Base-by-base conservation (phyloP, 2,888 invertebrate species). In the Habroteleia sp. region DNA sequence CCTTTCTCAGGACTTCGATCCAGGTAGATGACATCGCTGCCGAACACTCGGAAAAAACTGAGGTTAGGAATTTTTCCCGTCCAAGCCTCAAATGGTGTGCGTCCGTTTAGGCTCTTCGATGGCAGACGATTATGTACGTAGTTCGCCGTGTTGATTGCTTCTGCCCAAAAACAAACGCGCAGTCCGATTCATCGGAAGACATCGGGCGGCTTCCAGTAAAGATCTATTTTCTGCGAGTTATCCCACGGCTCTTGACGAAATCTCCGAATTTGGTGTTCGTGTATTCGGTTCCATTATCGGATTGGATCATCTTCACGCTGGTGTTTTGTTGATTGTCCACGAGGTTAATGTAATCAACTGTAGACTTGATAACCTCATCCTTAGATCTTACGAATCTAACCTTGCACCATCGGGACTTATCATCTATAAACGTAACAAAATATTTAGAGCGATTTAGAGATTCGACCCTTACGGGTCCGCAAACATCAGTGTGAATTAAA, bases 341-440 rank as follows among this genome's bases (percentile, higher is more conserved):
- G 6, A 68, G 56, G 7, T 33, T 48, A 25, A 75, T 68, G 39
- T 44, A 80, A 1, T 68, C 68, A n/a, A 69, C 58, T 10, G 79
- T 77, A 20, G 37, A 31, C 13, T 74, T 29, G n/a, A 79, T 50
- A 7, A 63, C 72, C 7, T 80, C 74, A 11, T 27, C 42, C 25
- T 80, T 79, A 4, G 41, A n/a, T 10, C 13, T 29, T 13, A 42
- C 13, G 16, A 56, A 52, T 1, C 37, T 60, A 3, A 79, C 77
- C 7, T 74, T 63, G 4, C 20, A 41, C 76, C 77, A 80, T 10
- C 80, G 41, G 2, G 74, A 58, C 39, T 46, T 44, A 37, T 82
- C 81, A 39, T 82, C 79, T n/a, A 78, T 79, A 29, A 82, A 81
- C 1, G 78, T 78, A 1, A 80, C 41, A 29, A 81, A 77, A 66